Evolutionary conservation across 2,888 invertebrate genomes (phyloP).

Genomic region (Philereme vetulata): DNA sequence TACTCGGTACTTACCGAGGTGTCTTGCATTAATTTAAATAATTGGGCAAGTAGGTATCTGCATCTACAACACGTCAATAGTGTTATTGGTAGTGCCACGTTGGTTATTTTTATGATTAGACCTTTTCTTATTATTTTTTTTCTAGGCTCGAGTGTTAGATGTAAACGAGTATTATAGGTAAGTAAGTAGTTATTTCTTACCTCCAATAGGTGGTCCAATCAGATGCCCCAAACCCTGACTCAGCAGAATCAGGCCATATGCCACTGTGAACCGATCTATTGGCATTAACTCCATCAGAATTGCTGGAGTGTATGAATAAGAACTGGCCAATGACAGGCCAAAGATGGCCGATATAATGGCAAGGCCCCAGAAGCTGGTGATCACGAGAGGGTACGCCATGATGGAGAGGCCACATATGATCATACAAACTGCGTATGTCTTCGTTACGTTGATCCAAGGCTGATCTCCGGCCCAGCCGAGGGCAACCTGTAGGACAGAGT

Average conservation of each 20-base stretch:
- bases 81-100: too few species aligned
- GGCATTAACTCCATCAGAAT: constrained; percentile 95
- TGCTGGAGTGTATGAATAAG: constrained; percentile 94
- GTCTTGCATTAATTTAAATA: too few species aligned
- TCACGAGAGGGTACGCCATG: constrained; percentile 83
- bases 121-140: too few species aligned
- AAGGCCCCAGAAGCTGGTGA: constrained; percentile 76
- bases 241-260: constrained; percentile 94
- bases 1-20: too few species aligned
- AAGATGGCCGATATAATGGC: constrained; percentile 86
- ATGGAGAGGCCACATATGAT: constrained; percentile 86
- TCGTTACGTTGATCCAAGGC: constrained; percentile 91
- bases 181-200: constrained; percentile 62
- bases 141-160: too few species aligned
- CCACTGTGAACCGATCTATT: constrained; percentile 94
- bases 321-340: constrained; percentile 95
- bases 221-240: constrained; percentile 97
- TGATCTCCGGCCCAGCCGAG: constrained; percentile 96
- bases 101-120: too few species aligned
- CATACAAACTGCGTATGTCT: constrained; percentile 92
- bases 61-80: too few species aligned
- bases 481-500: constrained; percentile 80
- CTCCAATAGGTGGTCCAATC: constrained; percentile 95
- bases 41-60: too few species aligned
- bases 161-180: too few species aligned